Evolutionary conservation across 2,113 vertebrate species (phyloP).

Genomic region (Tragelaphus buxtoni): DNA sequence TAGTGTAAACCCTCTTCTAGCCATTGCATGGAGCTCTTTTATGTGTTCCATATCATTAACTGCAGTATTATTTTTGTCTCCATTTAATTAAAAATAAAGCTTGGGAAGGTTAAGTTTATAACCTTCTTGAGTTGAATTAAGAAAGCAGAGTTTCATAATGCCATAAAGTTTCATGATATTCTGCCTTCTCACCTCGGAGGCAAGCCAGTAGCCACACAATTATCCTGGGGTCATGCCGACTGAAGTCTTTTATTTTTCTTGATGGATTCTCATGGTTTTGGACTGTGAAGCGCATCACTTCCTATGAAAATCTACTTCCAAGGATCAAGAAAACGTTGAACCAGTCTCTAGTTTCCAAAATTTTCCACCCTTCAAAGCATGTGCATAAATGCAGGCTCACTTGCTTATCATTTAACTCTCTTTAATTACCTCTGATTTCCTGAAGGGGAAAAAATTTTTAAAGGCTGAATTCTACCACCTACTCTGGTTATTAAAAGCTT

Average conservation of each 20-base stretch:
- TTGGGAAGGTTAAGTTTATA: not conserved
- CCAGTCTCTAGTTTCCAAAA: not conserved
- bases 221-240: not conserved
- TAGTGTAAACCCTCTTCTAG: not conserved
- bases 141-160: not conserved
- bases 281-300: not conserved
- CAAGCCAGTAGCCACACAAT: not conserved
- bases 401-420: not conserved
- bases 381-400: not conserved
- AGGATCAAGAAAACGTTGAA: not conserved
- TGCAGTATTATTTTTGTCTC: not conserved
- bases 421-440: not conserved
- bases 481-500: not conserved
- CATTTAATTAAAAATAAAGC: not conserved
- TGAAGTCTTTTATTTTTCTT: not conserved
- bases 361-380: not conserved
- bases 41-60: not conserved
- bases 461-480: not conserved
- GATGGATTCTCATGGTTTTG: not conserved
- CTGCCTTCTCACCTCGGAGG: not conserved
- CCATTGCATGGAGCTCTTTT: not conserved
- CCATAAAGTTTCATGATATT: not conserved
- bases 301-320: not conserved
- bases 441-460: not conserved
- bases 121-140: not conserved